Evolutionary conservation across 2,888 invertebrate species (phyloP), one percentile per base, ranked within the genome.

Genomic region (Ophion obscuratus): DNA sequence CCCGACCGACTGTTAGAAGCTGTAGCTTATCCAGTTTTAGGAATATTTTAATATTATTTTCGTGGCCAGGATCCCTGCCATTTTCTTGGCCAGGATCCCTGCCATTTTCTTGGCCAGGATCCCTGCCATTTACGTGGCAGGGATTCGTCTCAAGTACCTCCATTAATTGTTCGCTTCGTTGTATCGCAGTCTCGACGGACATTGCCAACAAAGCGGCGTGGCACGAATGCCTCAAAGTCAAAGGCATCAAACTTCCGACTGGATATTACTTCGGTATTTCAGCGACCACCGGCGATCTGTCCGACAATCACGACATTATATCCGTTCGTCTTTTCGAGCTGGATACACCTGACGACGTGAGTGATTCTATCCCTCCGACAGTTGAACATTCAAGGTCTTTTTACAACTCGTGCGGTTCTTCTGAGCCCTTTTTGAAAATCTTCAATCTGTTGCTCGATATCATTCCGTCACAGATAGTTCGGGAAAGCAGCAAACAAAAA

Each of bases 231-330:
- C 97, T 99, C 91, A 95, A 96, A 79, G 99, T 99, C 0, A 96
- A 97, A 89, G 98, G 98, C 70, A 98, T 99, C 0, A 96, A 97
- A 84, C 95, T 99, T 11, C 99, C 99, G 0, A 98, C 99, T 0
- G 98, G 98, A 0, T 99, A 99, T 94, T 99, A 96, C 94, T 97
- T 99, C 94, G 99, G 99, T 2, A 95, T 98, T 5, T 97, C 99
- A 0, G 98, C 99, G 0, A 99, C 99, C 0, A 99, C 99, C 0
- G 99, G 99, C 2, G 99, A 99, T 93, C 95, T 99, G 67, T 97
- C 97, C 86, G 99, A 99, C 95, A 98, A 98, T 94, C 99, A 99
- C 94, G 99, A 99, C 94, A 96, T 99, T 86, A 95, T 98, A 87
- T 97, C 98, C 1, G 96, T 99, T 86, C 97, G 98, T 94, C 96